Evolutionary conservation across 2,113 vertebrate genomes (phyloP).

Genomic region (Myiozetetes cayanensis): DNA sequence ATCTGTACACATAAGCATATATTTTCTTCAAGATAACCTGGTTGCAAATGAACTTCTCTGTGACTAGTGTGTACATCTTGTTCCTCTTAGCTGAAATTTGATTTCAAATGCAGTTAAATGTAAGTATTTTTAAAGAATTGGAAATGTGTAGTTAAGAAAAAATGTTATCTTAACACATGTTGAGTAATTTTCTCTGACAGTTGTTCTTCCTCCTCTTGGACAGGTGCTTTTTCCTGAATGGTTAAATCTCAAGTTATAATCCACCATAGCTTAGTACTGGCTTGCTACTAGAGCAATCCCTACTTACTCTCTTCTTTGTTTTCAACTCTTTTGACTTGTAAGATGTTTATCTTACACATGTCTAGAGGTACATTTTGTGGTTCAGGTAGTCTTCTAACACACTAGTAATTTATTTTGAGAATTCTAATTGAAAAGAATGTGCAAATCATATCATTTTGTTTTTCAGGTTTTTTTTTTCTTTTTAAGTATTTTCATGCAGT

Average conservation of each 20-base stretch:
- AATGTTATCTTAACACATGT: background rate
- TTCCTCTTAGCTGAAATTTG: background rate
- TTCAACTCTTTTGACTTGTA: background rate
- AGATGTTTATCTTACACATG: background rate
- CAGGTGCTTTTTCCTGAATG: background rate
- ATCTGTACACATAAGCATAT: background rate
- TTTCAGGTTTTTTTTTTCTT: background rate
- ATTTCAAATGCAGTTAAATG: background rate
- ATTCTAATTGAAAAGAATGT: background rate
- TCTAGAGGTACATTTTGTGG: background rate
- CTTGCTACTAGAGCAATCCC: background rate
- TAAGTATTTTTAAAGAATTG: background rate
- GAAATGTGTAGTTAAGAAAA: background rate
- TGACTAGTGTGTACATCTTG: background rate
- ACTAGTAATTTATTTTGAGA: background rate
- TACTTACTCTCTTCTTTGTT: background rate
- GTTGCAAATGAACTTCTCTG: background rate
- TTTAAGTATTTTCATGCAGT: background rate
- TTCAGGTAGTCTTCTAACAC: background rate
- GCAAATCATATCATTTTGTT: background rate
- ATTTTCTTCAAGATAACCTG: background rate
- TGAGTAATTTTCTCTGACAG: background rate
- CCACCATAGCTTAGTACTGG: background rate
- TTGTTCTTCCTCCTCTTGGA: background rate
- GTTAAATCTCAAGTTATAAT: background rate